These are phyloP conservation scores for Holothuria leucospilota DNA, from an alignment of 53 echinoderm and acorn worm species.

Conservation along the genomic window DNA sequence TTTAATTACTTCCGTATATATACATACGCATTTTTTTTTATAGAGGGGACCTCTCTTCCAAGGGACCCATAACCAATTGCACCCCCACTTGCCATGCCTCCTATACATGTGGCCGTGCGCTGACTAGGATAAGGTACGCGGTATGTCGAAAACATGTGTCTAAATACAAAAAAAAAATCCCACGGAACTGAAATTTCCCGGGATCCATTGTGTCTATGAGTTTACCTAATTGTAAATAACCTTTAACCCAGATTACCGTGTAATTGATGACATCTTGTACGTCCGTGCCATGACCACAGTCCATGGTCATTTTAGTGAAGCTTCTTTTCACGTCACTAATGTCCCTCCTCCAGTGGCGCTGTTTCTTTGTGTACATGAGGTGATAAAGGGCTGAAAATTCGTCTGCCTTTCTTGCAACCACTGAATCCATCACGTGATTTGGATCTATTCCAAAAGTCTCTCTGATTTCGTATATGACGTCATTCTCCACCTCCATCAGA, in stretches of 20 bases:
- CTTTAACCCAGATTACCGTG: background rate
- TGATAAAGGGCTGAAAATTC: constrained; percentile 91
- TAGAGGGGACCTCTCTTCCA: no score
- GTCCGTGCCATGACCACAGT: background rate
- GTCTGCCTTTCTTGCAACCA: constrained; percentile 78
- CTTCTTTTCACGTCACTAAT: constrained; percentile 31
- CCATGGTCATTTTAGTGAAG: constrained; percentile 39
- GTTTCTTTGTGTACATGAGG: constrained; percentile 54
- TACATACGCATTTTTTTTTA: no score
- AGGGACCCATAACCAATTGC: no score
- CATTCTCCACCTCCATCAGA: constrained; percentile 84
- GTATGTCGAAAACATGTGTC: no score
- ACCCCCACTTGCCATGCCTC: no score
- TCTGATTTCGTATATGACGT: constrained; percentile 76
- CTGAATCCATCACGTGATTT: constrained; percentile 80
- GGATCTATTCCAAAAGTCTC: constrained; percentile 80
- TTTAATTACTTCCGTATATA: no score
- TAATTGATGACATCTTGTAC: constrained; percentile 31
- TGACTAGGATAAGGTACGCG: no score
- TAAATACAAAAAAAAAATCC: no score
- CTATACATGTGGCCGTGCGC: no score
- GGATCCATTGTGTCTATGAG: no score
- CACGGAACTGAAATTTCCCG: no score
- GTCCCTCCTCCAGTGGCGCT: constrained; percentile 11
- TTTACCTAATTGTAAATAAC: no score